Base-by-base conservation (phyloP, 2,888 invertebrate genomes). In the Ferdinandea cuprea region DNA sequence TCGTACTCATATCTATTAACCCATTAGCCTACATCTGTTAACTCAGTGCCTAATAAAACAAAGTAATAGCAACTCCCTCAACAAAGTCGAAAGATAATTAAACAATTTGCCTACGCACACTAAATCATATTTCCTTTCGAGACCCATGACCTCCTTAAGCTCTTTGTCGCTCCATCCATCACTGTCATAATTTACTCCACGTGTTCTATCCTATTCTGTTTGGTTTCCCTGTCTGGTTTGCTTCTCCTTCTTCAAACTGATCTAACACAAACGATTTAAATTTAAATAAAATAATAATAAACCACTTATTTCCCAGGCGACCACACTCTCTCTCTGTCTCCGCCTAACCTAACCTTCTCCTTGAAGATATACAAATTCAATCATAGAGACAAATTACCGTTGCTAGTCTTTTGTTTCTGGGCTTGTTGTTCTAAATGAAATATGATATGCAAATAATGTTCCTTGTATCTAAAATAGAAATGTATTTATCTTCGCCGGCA, bases 381-480 rank as follows among this genome's bases (percentile, higher is more conserved):
- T 81, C 81, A 77, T 72, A 72, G 77, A 81, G 71, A 81, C 71
- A 81, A 77, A 81, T 81, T 77, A 66, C 66, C 77, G 42, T 19
- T 21, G 40, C 35, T 35, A 77, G 63, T 52, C 65, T 52, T 65
- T 71, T 65, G 65, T 59, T 77, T 40, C 13, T 48, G 35, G 13
- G 59, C 42, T 46, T 81, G 71, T 81, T 81, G 66, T 58, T 40
- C 58, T 13, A 44, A 52, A 71, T 81, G 81, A 81, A 77, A 81
- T 77, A 77, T 77, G 81, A 81, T 77, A 81, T 81, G 76, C 81
- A 81, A 81, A 81, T 80, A 69, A 80, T 81, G 28, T n/a, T 71
- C 28, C 54, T 72, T 81, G 65, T 66, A 42, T 71, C 37, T 80
- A 40, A 66, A 40, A 37, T 25, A 25, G 50, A 81, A 56, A 76